These are phyloP conservation scores for Microctonus aethiopoides DNA, from an alignment of 2,888 invertebrate genomes.

Conservation along the genomic window DNA sequence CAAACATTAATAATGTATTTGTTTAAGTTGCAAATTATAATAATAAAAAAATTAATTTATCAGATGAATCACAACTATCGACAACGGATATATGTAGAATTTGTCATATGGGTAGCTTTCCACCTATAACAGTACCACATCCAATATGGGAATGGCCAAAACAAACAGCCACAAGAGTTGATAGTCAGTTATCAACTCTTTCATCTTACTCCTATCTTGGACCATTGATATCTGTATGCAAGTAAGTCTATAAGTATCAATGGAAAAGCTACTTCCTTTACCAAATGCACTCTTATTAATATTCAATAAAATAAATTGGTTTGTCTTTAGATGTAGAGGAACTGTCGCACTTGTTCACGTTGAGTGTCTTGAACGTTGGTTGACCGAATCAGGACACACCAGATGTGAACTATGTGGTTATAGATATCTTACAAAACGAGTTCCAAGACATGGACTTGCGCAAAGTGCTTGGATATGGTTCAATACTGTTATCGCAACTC, in stretches of 20 bases:
- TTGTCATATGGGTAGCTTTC: constrained; percentile 63
- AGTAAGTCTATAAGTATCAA: constrained; percentile 47
- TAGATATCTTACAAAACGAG: constrained; percentile 65
- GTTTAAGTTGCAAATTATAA: neutral
- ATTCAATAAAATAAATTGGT: neutral
- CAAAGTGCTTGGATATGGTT: constrained; percentile 60
- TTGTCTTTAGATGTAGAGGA: constrained; percentile 66
- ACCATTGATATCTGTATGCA: constrained; percentile 62
- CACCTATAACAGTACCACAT: constrained; percentile 37
- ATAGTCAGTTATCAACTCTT: constrained; percentile 48
- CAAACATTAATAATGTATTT: neutral
- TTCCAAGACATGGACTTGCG: constrained; percentile 56
- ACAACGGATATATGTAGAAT: constrained; percentile 62
- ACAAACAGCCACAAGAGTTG: constrained; percentile 39
- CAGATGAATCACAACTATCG: constrained; percentile 34
- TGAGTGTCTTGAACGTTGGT: constrained; percentile 71
- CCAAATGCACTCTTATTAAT: neutral
- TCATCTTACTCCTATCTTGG: constrained; percentile 56
- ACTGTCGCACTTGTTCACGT: constrained; percentile 69
- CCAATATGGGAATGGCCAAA: constrained; percentile 48
- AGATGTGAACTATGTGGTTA: constrained; percentile 71
- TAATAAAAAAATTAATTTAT: constrained; percentile 7
- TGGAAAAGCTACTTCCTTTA: neutral
- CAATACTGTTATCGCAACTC: constrained; percentile 58
- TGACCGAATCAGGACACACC: constrained; percentile 69